Evolutionary conservation across 1,140 invertebrate genomes (phyloP), one percentile per base, ranked within the genome.

Genomic region (Leptestheria dahalacensis): DNA sequence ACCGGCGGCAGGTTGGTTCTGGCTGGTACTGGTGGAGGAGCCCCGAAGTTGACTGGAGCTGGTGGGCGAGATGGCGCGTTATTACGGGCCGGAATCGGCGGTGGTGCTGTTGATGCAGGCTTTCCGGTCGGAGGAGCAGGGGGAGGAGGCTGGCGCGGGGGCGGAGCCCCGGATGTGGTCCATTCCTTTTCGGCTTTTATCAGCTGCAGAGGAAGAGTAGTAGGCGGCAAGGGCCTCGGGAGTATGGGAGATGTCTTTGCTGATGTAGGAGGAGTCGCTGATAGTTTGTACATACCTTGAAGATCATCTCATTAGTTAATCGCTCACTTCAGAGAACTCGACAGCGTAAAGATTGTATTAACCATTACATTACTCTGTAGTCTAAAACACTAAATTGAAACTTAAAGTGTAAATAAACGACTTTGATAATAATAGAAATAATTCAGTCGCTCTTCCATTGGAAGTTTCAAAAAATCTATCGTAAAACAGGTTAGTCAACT

Each of bases 21-120:
- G 33, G 82, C 79, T n/a, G 83, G 84, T 66, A 85, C 74, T 1
- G 83, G 84, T 56, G 82, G 84, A 25, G 81, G 80, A 59, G 76
- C 79, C 47, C 75, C 76, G 50, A 75, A 65, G 64, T 50, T 79
- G 66, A 78, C 62, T 65, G 21, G 66, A 65, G 53, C 21, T 57
- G 56, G 53, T n/a, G 62, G 64, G 18, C 59, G 75, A 61, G 79
- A 79, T 61, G 80, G 81, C 64, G 82, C 76, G n/a, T 60, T 55
- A 33, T 62, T 60, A 1, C 64, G 62, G 11, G 62, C 62, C 24
- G 64, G 64, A 23, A 65, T 58, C 10, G 28, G 79, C 57, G 18
- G 54, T 28, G 47, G 24, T n/a, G 23, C 46, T 47, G 63, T 51
- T 23, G 57, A 21, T 24, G 64, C 58, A 20, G 65, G 65, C 1